Evolutionary conservation across 1,140 invertebrate species (phyloP), one percentile per base, ranked within the genome.

Genomic region (Drosophila persimilis): DNA sequence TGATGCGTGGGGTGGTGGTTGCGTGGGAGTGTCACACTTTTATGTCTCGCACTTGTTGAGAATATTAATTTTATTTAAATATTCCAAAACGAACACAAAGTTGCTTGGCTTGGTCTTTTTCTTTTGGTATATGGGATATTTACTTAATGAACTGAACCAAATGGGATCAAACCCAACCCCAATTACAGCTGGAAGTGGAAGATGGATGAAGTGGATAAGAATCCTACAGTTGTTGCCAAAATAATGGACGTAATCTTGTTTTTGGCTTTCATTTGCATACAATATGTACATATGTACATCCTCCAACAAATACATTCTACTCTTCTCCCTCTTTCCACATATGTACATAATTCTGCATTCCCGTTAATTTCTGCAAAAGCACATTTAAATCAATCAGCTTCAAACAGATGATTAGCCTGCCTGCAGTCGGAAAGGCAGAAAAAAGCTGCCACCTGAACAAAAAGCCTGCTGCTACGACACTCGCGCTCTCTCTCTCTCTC

Each of bases 11-110:
- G 69, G 31, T 61, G 61, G 20, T 22, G 15, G 4, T 31, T 47
- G 17, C 47, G 24, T 39, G 44, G 62, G 67, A 62, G 78, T 73
- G 72, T 72, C 69, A 53, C 70, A 70, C 69, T 83, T 84, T 75
- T 85, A 85, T 85, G 63, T 69, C 60, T 45, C 57, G 69, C 69
- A 77, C 73, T 85, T 85, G 81, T 74, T 85, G 80, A 85, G 80
- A 84, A 84, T 84, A 83, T 84, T 84, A 84, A 84, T 83, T 84
- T 84, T 78, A 73, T 77, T 85, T 85, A 84, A 80, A 85, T 85
- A 74, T 67, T 59, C 79, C 64, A 65, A 80, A 80, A 74, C 64
- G 35, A 62, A 66, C 60, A 77, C 73, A 55, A 39, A 77, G 51
- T 31, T 60, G 55, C 50, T 60, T 22, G 8, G n/a, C 31, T 13